Conservation (phyloP, 2,797 vertebrate genomes). For the Pangasius djambal region DNA sequence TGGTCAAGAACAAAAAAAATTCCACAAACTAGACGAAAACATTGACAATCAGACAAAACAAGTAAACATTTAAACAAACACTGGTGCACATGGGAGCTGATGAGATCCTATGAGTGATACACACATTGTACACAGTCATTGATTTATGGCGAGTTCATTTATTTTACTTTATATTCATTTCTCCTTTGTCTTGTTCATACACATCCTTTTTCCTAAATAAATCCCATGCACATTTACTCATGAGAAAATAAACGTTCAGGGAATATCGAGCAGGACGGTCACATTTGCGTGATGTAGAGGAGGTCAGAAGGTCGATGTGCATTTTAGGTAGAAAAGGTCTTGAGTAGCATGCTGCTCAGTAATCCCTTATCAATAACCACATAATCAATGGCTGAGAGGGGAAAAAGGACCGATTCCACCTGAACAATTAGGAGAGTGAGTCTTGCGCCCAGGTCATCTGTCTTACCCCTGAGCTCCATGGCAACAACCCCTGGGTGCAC, state of each 20-base stretch:
- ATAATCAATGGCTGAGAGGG: conserved; percentile 57
- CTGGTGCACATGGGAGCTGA: not conserved
- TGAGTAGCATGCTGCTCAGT: conserved; percentile 39
- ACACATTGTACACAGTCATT: not conserved
- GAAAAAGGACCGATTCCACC: conserved; percentile 55
- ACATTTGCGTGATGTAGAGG: conserved; percentile 31
- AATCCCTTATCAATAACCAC: conserved; percentile 60
- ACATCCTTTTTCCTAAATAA: not conserved
- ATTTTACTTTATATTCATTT: not conserved
- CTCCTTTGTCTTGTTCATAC: not conserved
- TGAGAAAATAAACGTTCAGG: conserved; percentile 17
- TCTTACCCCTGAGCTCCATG: conserved; percentile 53
- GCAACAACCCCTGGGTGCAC: conserved; percentile 45
- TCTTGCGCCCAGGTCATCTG: conserved; percentile 39
- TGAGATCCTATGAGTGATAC: not conserved
- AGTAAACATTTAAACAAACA: not conserved
- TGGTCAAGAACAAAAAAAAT: not conserved
- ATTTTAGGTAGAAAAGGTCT: conserved; percentile 28
- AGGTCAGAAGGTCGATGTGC: conserved; percentile 46
- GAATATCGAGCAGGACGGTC: conserved; percentile 21
- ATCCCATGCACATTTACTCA: not conserved
- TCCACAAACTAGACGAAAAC: not conserved
- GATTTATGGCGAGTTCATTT: not conserved
- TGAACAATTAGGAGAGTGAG: conserved; percentile 60
- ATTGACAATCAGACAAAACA: not conserved